Conservation (phyloP, 2,888 invertebrate genomes). For the Orchestes rusci region DNA sequence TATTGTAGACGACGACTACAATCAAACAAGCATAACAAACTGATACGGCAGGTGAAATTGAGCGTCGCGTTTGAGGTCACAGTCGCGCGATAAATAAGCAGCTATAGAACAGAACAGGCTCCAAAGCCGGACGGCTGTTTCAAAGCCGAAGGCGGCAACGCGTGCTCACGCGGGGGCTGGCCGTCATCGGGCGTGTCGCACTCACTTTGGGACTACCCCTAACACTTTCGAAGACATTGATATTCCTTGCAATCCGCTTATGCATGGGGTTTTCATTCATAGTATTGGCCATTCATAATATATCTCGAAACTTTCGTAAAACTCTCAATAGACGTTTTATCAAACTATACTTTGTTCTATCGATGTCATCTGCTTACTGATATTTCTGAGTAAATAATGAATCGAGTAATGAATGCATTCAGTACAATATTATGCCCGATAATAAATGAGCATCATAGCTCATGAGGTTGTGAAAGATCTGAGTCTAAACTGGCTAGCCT, state of each 20-base stretch:
- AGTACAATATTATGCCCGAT: too few species aligned
- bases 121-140: slow-evolving; percentile 34
- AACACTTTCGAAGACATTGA: slow-evolving; percentile 21
- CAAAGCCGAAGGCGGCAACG: slow-evolving; percentile 43
- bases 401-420: too few species aligned
- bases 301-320: not conserved
- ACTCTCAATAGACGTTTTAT: too few species aligned
- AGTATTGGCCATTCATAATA: slow-evolving; percentile 4
- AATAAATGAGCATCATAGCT: too few species aligned
- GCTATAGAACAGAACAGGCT: slow-evolving; percentile 38
- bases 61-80: slow-evolving; percentile 41
- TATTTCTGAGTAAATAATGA: too few species aligned
- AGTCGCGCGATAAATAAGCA: slow-evolving; percentile 45
- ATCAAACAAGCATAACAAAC: slow-evolving; percentile 8
- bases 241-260: slow-evolving; percentile 13
- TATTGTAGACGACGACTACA: slow-evolving; percentile 8
- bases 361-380: too few species aligned
- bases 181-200: slow-evolving; percentile 44
- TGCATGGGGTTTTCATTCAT: slow-evolving; percentile 4
- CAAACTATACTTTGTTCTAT: too few species aligned
- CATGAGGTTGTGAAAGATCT: too few species aligned
- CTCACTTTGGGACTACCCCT: slow-evolving; percentile 25
- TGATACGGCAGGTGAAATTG: slow-evolving; percentile 17
- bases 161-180: slow-evolving; percentile 40
- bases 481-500: too few species aligned